These are phyloP conservation scores for Oxyteleia sp. DNA, from an alignment of 2,888 invertebrate genomes.

Conservation along the genomic window DNA sequence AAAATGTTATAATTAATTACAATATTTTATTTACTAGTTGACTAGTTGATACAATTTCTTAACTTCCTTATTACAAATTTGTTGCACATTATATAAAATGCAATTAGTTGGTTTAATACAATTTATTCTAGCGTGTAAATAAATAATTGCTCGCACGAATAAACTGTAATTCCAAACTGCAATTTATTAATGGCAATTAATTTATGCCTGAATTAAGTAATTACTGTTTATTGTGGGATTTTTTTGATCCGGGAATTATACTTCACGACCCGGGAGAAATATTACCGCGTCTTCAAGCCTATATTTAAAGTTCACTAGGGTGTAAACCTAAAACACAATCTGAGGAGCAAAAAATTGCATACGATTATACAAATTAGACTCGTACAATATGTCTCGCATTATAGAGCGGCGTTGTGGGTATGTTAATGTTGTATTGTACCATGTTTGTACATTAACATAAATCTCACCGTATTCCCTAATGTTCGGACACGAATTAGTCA, in stretches of 20 bases:
- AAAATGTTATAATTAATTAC: too few species aligned
- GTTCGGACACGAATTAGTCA: slow-evolving; percentile 26
- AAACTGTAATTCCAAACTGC: background rate
- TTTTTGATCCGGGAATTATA: slow-evolving; percentile 4
- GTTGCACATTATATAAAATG: too few species aligned
- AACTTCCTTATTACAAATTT: too few species aligned
- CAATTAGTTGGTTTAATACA: too few species aligned
- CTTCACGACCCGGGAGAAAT: slow-evolving; percentile 2
- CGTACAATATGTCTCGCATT: slow-evolving; percentile 32
- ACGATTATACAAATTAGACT: slow-evolving; percentile 55
- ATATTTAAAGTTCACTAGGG: slow-evolving; percentile 26
- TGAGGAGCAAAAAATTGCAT: slow-evolving; percentile 38
- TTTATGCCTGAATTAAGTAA: slow-evolving; percentile 4
- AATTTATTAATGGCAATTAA: background rate
- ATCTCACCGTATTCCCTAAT: slow-evolving; percentile 25
- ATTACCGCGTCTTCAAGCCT: slow-evolving; percentile 11
- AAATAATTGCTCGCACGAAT: background rate
- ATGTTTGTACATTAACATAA: slow-evolving; percentile 33
- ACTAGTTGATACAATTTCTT: too few species aligned
- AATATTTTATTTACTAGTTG: too few species aligned
- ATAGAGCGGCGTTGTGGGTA: slow-evolving; percentile 40
- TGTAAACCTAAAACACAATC: slow-evolving; percentile 36
- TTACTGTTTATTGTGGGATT: slow-evolving; percentile 20
- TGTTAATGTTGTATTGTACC: slow-evolving; percentile 50
- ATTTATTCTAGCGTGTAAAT: background rate